Evolutionary conservation across 2,888 invertebrate genomes (phyloP), one percentile per base, ranked within the genome.

Genomic region (Resseliella maxima): DNA sequence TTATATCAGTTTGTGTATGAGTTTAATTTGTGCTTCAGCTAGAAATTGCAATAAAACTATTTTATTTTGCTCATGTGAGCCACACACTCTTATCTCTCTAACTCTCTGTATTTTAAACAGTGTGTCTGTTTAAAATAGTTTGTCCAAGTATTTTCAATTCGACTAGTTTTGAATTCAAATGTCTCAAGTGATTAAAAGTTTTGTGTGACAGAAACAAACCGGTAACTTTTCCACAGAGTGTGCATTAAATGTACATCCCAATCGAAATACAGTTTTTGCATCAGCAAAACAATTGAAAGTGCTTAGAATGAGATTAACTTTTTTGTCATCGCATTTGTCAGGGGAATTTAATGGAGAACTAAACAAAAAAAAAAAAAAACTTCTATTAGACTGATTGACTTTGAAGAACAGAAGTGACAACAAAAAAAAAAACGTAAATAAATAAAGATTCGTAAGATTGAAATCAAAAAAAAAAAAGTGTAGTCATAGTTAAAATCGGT

Each of bases 401-500:
- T 50, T n/a, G n/a, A n/a, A n/a, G 46, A 59, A 59, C 59, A 18
- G 21, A 50, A n/a, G n/a, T n/a, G n/a, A n/a, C n/a, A n/a, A n/a
- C n/a, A n/a, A n/a, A 59, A 24, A 15, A 59, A 24, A 59, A 59
- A 15, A n/a, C 50, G 21, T 50, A 10, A 18, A 50, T 50, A 59
- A 24, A 59, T 2, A 59, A 59, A n/a, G 24, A 12, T 12, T 8
- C 5, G 12, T 41, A 31, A 31, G 15, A 72, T 50, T 18, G 72
- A 1, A n/a, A 31, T 31, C 0, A 31, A 72, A 31, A 12, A 24
- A 83, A 38, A 83, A 38, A 38, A 38, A 38, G 21, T 83, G n/a
- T 83, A 38, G 83, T 83, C 83, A 38, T 38, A 38, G 83, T n/a
- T 24, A 38, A 83, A 83, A 83, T 83, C 83, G 83, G 83, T 83